Evolutionary conservation across 1,140 invertebrate genomes (phyloP), one percentile per base, ranked within the genome.

Genomic region (Dicyema japonicum): DNA sequence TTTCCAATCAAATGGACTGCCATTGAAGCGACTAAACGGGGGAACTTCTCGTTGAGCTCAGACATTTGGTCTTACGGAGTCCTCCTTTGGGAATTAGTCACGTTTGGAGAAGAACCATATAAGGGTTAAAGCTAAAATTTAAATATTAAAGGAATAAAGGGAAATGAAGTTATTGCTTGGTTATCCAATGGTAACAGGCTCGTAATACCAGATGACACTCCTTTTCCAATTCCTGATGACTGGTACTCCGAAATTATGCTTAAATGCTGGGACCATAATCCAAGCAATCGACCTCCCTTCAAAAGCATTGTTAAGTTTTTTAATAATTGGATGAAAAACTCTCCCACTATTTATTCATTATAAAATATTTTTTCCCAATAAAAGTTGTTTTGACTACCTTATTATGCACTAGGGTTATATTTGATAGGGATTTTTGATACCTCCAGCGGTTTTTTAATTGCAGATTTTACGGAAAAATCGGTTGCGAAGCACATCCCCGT

Each of bases 31-130:
- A 80, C 80, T 5, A 43, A 90, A 53, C 88, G 85, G 50, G 80
- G 72, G 48, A 80, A 78, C 58, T 94, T 94, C 60, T 88, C 80
- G 37, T 90, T 92, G 42, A 94, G 94, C 57, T 90, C 78, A 2
- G 85, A 94, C 50, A 78, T 94, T 3, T 94, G 85, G 85, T 85
- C 75, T 32, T 94, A 90, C 47, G 82, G 80, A 29, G 78, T 92
- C 34, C 51, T 92, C 2, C 54, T 92, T 2, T 82, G 80, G 67
- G 82, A 94, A 49, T 55, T 92, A 13, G 78, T 90, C 42, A 92
- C 82, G 4, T 74, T 76, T 41, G 82, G 61, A 28, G 47, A 55
- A 36, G 71, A 88, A 40, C 82, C 82, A 35, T 90, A 90, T n/a
- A n/a, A n/a, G n/a, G n/a, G n/a, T n/a, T n/a, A n/a, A n/a, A n/a